Evolutionary conservation across 2,888 invertebrate species (phyloP), one percentile per base, ranked within the genome.

Genomic region (Ectemnius lituratus): DNA sequence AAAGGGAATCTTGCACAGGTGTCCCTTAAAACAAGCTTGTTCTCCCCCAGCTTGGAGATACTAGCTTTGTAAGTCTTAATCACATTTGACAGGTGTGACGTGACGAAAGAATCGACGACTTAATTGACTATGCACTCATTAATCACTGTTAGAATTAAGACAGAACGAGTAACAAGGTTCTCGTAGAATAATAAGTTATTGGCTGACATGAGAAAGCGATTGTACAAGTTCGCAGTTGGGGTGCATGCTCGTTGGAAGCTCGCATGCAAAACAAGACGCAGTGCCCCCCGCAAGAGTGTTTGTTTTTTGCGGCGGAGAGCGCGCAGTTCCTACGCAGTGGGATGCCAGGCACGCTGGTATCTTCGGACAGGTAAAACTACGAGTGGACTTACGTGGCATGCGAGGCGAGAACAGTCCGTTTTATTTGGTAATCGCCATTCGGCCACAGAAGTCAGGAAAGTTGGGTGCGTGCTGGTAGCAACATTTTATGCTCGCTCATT

Each of bases 371-470:
- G 37, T 0, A 27, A 5, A 18, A 20, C 23, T 27, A 11, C 64
- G 61, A 23, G 16, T 37, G 59, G 59, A 85, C 86, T 86, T 81
- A 86, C 86, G 75, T 85, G 82, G 70, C 70, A 76, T 76, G 76
- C 67, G 78, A 73, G 57, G 76, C 71, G 75, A 84, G 67, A 81
- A 76, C 70, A 76, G 63, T 75, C 62, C 62, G 81, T 79, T 88
- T 87, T 84, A 88, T 81, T 75, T 84, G 75, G 76, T 76, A 85
- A 82, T 85, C 82, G 86, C 85, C 88, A 88, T 88, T 84, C 85
- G 86, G 83, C 78, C 84, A 81, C 79, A 76, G 84, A 85, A 86
- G 86, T 88, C 84, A 88, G 83, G 84, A 87, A 87, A 87, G 88
- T 85, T 88, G 87, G 85, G 84, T 88, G 84, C 76, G 70, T 80